Evolutionary conservation across 2,113 vertebrate genomes (phyloP), one percentile per base, ranked within the genome.

Genomic region (Sapajus apella): DNA sequence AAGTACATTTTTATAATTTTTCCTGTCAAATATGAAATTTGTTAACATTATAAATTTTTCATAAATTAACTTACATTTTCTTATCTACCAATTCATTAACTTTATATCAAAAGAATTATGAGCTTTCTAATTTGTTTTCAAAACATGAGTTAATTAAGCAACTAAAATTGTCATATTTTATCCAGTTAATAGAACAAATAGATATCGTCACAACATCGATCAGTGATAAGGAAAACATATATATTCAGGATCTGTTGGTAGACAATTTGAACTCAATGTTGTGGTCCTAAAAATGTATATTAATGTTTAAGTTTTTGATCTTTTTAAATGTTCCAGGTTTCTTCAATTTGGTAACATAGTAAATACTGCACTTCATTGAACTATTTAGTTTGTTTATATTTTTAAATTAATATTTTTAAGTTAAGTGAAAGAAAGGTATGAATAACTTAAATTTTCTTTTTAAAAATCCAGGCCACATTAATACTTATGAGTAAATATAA

Each of bases 1-100:
- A 97, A 98, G 98, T 97, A 40, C 12, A 87, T 45, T 0, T 0
- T 96, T 94, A 56, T 96, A 37, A 43, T 55, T 47, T 97, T 23
- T 2, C 27, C 8, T 90, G 89, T 50, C 66, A 91, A 30, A 94
- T 85, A 37, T 87, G 30, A 70, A 91, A 81, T 56, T 94, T 79
- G 8, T 87, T 92, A 91, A 79, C 13, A 55, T 9, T 93, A 8
- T 91, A 82, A 96, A 75, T 43, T 79, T 95, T 94, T 77, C 13
- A 87, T 85, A 75, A 80, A 43, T 90, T 95, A 94, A 75, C 43
- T 94, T 95, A 85, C 17, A 82, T 82, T 89, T 88, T 92, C 72
- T 93, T 16, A 58, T 93, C 16, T 85, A 50, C 45, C 88, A 90
- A n/a, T 83, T 72, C 76, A 25, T 72, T 92, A 89, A 95, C 30